Base-by-base conservation (phyloP, 2,888 invertebrate genomes). In the Mesoligia furuncula region DNA sequence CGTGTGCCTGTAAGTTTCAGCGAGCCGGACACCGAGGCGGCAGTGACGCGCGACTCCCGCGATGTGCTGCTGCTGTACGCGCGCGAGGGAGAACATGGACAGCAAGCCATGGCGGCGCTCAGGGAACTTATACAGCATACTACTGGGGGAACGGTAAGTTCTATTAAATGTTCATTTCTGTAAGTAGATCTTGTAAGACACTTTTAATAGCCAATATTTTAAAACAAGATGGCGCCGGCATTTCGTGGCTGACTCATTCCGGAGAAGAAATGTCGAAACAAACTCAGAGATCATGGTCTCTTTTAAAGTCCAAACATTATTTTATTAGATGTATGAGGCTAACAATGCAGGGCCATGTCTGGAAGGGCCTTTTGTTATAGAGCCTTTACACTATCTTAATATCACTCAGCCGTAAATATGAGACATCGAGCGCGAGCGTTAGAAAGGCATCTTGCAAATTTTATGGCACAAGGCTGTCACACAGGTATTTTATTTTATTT, bases 31-130 rank as follows among this genome's bases (percentile, higher is more conserved):
- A 17, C 31, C n/a, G 31, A n/a, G 15, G 24, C 48, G 17, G 64
- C 45, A 27, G 77, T n/a, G 61, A 27, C 62, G 15, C 75, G 45
- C 31, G 79, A 80, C 65, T 65, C 64, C 0, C 80, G 80, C 57
- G 84, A 57, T 73, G 86, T 97, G 6, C 84, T 97, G 85, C 89
- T 97, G 87, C 90, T 97, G 90, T 96, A 97, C 93, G 96, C 97
- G 75, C 92, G 96, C 27, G 97, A 97, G 91, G 93, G 95, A 70
- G 89, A 90, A 62, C 87, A 75, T 20, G 93, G 94, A 17, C 92
- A 92, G 91, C 88, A 88, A 11, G 91, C 92, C 24, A 90, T 93
- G 64, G 85, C 71, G 2, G 89, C 90, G 54, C 92, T 97, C 36
- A 73, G 67, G 5, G 73, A 67, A 0, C 87, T 95, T 76, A 85